Conservation (phyloP, 2,113 vertebrate genomes). For the Corythornis madagascariensis region DNA sequence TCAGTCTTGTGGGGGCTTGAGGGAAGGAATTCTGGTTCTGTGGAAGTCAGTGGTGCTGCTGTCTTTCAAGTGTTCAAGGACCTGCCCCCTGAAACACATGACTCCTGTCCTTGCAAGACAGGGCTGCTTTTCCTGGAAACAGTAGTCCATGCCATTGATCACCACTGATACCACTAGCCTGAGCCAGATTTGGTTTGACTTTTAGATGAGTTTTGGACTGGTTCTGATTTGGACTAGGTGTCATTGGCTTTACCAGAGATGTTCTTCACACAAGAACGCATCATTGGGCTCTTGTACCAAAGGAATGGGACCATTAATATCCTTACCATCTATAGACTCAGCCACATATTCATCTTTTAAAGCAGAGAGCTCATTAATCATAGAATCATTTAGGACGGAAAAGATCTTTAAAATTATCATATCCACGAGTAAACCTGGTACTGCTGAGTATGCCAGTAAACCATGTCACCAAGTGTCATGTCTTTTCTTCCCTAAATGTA, state of each 20-base stretch:
- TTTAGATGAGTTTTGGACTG: neutral
- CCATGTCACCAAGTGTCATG: too few species aligned
- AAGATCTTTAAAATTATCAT: too few species aligned
- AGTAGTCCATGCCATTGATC: neutral
- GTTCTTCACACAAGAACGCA: neutral
- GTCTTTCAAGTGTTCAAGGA: neutral
- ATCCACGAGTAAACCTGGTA: too few species aligned
- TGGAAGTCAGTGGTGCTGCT: neutral
- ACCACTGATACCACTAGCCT: neutral
- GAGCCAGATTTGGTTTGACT: neutral
- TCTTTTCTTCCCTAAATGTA: too few species aligned
- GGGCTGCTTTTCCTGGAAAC: neutral
- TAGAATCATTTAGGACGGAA: too few species aligned
- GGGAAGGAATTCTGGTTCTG: neutral
- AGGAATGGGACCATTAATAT: neutral
- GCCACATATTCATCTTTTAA: neutral
- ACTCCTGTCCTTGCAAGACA: neutral
- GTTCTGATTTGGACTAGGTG: neutral
- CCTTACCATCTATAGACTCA: neutral
- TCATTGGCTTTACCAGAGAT: neutral
- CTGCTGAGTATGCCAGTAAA: too few species aligned
- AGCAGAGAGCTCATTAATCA: neutral
- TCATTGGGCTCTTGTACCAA: neutral
- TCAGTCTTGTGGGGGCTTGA: neutral
- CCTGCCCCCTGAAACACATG: neutral